Evolutionary conservation across 2,888 invertebrate species (phyloP).

Genomic region (Cantharis rufa): DNA sequence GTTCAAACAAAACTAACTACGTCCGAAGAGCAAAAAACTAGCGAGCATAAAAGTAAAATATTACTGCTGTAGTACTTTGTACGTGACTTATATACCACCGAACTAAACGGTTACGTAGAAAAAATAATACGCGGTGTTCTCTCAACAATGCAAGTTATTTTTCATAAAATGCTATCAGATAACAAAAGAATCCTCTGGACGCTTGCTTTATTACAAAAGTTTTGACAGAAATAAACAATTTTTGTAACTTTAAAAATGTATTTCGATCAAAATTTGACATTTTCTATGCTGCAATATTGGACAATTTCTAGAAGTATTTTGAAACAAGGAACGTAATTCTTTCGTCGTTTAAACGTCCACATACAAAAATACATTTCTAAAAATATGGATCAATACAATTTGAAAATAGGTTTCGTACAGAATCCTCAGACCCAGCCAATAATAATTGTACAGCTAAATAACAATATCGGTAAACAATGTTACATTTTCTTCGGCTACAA

Average conservation of each 20-base stretch:
- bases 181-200: conserved; percentile 31
- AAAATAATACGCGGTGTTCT: conserved; percentile 24
- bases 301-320: neutral
- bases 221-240: conserved; percentile 32
- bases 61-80: conserved; percentile 36
- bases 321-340: neutral
- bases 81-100: conserved; percentile 38
- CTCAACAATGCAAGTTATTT: conserved; percentile 32
- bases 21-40: conserved; percentile 28
- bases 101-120: conserved; percentile 25
- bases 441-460: neutral
- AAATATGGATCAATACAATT: neutral
- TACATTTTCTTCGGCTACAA: neutral
- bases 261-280: conserved; percentile 8
- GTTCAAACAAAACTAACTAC: conserved; percentile 26
- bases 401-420: neutral
- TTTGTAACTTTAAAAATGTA: conserved; percentile 25
- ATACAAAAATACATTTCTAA: neutral
- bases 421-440: neutral
- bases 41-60: conserved; percentile 41
- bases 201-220: conserved; percentile 32
- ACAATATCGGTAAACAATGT: neutral
- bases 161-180: conserved; percentile 32
- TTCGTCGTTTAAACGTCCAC: neutral
- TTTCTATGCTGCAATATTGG: neutral